A percentile compares a stretch with the other conserved stretches of the same genome.
Conservation (phyloP, 2,797 vertebrate genomes). For the Danio albolineatus region DNA sequence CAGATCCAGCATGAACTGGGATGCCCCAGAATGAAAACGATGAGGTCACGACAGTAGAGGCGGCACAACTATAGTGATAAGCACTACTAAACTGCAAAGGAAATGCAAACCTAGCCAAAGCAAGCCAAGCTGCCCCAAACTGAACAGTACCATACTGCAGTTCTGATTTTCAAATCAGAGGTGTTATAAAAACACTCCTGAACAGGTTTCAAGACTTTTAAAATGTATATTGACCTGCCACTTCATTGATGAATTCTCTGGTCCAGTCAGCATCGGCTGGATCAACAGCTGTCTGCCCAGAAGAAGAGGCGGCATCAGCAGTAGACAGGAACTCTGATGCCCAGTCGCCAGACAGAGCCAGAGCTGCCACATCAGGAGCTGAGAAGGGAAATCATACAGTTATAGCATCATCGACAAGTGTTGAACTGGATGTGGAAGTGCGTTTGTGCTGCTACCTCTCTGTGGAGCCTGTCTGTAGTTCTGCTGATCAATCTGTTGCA, state of each 20-base stretch:
- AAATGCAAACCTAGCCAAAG: too few species aligned
- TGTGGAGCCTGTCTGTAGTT: constrained; percentile 94
- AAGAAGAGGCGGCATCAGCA: constrained; percentile 75
- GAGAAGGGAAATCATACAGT: constrained; percentile 23
- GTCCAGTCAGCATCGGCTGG: constrained; percentile 94
- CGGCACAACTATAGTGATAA: too few species aligned
- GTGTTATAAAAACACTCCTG: too few species aligned
- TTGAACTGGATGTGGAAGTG: not conserved
- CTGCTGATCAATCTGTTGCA: constrained; percentile 99
- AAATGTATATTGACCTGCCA: constrained; percentile 81
- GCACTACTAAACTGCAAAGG: too few species aligned
- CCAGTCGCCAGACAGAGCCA: constrained; percentile 96
- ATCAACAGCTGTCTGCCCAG: constrained; percentile 81
- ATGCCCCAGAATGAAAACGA: too few species aligned
- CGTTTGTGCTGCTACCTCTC: constrained; percentile 80
- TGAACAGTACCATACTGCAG: too few species aligned
- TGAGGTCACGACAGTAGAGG: too few species aligned
- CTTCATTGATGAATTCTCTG: constrained; percentile 95
- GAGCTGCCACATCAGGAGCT: constrained; percentile 95
- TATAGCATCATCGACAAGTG: not conserved
- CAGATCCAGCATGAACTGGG: too few species aligned
- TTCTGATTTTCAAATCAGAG: too few species aligned
- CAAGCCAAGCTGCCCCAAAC: too few species aligned
- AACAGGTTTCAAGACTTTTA: not conserved
- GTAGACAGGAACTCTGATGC: constrained; percentile 88